A percentile compares a stretch with the other conserved stretches of the same genome.
These are phyloP conservation scores for Leucoraja erinaceus DNA, from an alignment of 2,113 vertebrate genomes.

Conservation along the genomic window DNA sequence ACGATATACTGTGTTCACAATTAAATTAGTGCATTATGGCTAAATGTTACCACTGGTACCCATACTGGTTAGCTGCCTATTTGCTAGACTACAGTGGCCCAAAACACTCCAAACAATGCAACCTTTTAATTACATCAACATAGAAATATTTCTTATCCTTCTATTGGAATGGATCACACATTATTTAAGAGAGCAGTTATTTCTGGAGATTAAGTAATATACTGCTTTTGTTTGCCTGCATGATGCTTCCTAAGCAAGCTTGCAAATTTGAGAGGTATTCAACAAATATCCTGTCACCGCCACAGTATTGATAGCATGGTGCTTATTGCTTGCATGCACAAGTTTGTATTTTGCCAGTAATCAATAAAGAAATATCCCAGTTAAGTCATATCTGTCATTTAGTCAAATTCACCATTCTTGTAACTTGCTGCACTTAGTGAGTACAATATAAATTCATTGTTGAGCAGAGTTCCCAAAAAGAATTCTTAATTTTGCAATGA, in stretches of 20 bases:
- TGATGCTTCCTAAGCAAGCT: slow-evolving; percentile 32
- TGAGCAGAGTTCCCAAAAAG: not conserved
- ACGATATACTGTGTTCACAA: not conserved
- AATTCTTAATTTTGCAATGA: slow-evolving; percentile 2
- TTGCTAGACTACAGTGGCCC: not conserved
- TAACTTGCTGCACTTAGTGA: not conserved
- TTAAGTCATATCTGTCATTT: not conserved
- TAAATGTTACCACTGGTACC: not conserved
- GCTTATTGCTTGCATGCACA: slow-evolving; percentile 11
- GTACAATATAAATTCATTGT: not conserved
- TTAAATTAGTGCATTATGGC: not conserved
- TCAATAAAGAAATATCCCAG: not conserved
- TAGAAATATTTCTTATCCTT: not conserved
- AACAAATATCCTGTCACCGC: not conserved
- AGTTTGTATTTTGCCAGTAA: slow-evolving; percentile 32
- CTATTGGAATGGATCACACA: slow-evolving; percentile 36
- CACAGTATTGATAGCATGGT: slow-evolving; percentile 3
- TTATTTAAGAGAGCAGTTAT: not conserved
- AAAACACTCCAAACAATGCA: not conserved
- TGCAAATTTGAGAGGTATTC: not conserved
- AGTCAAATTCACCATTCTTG: not conserved
- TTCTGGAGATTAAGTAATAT: not conserved
- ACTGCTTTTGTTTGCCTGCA: not conserved
- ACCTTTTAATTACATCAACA: not conserved
- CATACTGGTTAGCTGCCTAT: not conserved